Base-by-base conservation (phyloP, 2,113 vertebrate species). In the Oceanites oceanicus region DNA sequence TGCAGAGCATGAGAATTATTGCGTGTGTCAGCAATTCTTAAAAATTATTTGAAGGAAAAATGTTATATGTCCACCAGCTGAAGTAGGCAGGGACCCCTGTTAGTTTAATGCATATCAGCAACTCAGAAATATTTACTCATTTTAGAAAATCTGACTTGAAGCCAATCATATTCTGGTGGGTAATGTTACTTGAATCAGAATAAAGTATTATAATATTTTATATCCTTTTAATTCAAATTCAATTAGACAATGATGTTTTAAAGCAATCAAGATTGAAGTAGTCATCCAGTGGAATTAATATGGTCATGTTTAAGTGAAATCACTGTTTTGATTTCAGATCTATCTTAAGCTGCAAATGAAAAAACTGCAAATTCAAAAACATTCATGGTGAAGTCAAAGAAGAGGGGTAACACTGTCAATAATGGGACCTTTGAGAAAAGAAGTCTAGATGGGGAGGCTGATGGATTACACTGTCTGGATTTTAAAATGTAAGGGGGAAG, bases 151-250 rank as follows among this genome's bases (percentile, higher is more conserved):
- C 61, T 87, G 61, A 61, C 25, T 80, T 40, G 44, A 88, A 93
- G 22, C 55, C 62, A 38, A 6, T 63, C 17, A 3, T 67, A 27
- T 49, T 86, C 49, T 75, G 36, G 16, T 0, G 1, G 11, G 3
- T 77, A 65, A 52, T 20, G 10, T 40, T 29, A 34, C 52, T 55
- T 75, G 40, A 81, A 70, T 75, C 26, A 44, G 21, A 56, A 47
- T 36, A 62, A 81, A 21, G 7, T 58, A 17, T 78, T 50, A 16
- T 2, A 2, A n/a, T 59, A 16, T 34, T 86, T 62, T 77, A 58
- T 85, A 95, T 83, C 34, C 44, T 81, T 94, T 76, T 17, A 70
- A 75, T 80, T 92, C 25, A 50, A 53, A 87, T 76, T 79, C n/a
- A 72, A 42, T 95, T 95, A 68, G 66, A 47, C 52, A 72, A 14